phyloP scores from a whole-genome alignment of 2,113 vertebrate species.

The Rhea pennata region DNA sequence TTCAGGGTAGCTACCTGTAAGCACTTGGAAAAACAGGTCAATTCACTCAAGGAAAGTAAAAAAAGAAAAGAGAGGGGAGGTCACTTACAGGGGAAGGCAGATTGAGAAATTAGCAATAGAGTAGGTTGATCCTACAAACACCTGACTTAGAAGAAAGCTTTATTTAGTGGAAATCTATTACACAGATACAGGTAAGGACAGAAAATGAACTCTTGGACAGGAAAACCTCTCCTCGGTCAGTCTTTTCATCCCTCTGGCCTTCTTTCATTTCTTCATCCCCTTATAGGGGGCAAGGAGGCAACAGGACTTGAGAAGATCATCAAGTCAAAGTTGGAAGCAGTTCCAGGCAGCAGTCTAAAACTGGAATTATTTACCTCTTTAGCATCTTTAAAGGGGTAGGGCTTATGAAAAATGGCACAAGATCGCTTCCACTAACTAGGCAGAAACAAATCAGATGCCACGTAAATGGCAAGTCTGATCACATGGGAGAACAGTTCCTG shows the following conservation, averaged over 20 bases:
- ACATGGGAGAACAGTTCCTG: background rate
- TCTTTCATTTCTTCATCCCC: background rate
- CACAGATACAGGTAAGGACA: background rate
- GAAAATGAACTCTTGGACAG: background rate
- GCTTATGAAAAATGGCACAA: rapidly evolving
- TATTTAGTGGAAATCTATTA: background rate
- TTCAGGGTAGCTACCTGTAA: background rate
- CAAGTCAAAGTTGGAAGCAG: slow-evolving; percentile 17
- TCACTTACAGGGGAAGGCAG: background rate
- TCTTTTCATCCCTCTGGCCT: background rate
- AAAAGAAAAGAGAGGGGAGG: background rate
- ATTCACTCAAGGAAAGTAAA: background rate
- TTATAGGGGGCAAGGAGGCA: background rate
- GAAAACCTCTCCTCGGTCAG: background rate
- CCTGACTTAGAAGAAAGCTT: background rate
- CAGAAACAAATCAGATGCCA: background rate
- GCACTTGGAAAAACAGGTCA: background rate
- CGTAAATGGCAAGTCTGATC: background rate
- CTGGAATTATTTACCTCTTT: slow-evolving; percentile 52
- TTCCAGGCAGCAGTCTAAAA: slow-evolving; percentile 37
- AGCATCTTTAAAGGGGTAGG: background rate
- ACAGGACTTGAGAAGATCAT: slow-evolving; percentile 39
- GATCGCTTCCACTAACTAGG: background rate
- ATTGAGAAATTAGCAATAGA: background rate
- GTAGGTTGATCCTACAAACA: background rate